Evolutionary conservation across 2,888 invertebrate species (phyloP).

Genomic region (Hoplodrina ambigua): DNA sequence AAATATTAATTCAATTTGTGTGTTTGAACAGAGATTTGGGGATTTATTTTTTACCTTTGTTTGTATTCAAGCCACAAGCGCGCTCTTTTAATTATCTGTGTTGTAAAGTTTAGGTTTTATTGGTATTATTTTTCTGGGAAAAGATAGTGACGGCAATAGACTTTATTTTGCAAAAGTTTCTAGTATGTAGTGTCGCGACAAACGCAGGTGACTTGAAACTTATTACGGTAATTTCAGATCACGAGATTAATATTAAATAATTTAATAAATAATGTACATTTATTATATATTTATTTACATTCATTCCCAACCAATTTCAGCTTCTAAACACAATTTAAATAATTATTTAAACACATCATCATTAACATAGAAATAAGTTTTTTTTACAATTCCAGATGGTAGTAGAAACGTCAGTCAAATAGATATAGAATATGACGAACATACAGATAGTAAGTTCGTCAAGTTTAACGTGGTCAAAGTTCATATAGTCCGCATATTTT

Average conservation of each 20-base stretch:
- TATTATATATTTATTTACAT: too few species aligned
- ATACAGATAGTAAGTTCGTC: background rate
- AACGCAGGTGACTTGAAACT: too few species aligned
- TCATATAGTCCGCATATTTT: constrained; percentile 31
- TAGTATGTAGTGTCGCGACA: background rate
- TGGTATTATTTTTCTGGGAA: constrained; percentile 11
- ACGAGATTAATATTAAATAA: too few species aligned
- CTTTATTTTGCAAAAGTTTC: background rate
- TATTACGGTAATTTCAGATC: too few species aligned
- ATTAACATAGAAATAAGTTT: too few species aligned
- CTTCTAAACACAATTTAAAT: too few species aligned
- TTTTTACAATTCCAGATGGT: too few species aligned
- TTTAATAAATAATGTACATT: too few species aligned
- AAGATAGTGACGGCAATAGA: background rate
- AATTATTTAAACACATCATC: too few species aligned
- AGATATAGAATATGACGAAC: background rate
- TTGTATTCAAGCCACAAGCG: constrained; percentile 43
- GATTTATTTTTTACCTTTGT: constrained; percentile 31
- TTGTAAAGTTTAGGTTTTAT: constrained; percentile 36
- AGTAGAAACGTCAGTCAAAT: too few species aligned
- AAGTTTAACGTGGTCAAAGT: constrained; percentile 22
- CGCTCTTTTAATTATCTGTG: constrained; percentile 66
- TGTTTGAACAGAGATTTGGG: constrained; percentile 58
- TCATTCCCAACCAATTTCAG: too few species aligned
- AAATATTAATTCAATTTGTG: constrained; percentile 74